Base-by-base conservation (phyloP, 2,113 vertebrate genomes). In the Trogon surrucura region DNA sequence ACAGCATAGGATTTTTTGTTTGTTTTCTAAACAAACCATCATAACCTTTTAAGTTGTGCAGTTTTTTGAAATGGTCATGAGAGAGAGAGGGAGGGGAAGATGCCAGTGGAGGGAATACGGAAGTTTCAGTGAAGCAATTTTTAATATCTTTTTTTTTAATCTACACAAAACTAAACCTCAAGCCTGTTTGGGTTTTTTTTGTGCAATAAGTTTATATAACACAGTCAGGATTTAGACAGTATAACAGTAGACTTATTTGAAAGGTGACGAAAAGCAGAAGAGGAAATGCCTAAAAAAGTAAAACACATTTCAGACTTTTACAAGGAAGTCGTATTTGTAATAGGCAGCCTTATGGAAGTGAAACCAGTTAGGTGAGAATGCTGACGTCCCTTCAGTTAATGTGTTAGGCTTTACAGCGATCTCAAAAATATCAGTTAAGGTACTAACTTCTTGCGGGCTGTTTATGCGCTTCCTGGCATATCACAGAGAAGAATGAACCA, bases 361-460 rank as follows among this genome's bases (percentile, higher is more conserved):
- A 91, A 93, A 81, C 54, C 93, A 89, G 53, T 82, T 81, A 65
- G 66, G 50, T 82, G 88, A 90, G 50, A 92, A 61, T 64, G 58
- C 64, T 95, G 91, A 88, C 47, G n/a, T 80, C 69, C 57, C 62
- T 61, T 57, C 20, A 69, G 58, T 84, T 79, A 86, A 48, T 16
- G 17, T 70, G 5, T 48, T 64, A 60, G 54, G 44, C 70, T 86
- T 80, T 80, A 34, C 77, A 65, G 45, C 80, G 73, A 75, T 93
- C 81, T 89, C 88, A 70, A 14, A 83, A 66, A 51, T n/a, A 48
- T 25, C 75, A 71, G 19, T 51, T 85, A 47, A 60, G 65, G 41
- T 61, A 97, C 98, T 98, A 97, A 98, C 85, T 88, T 93, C 94
- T 95, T 93, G 85, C 26, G 41, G 89, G 98, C 98, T 98, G 93